phyloP scores from a whole-genome alignment of 2,113 vertebrate genomes.

The Zingel zingel region DNA sequence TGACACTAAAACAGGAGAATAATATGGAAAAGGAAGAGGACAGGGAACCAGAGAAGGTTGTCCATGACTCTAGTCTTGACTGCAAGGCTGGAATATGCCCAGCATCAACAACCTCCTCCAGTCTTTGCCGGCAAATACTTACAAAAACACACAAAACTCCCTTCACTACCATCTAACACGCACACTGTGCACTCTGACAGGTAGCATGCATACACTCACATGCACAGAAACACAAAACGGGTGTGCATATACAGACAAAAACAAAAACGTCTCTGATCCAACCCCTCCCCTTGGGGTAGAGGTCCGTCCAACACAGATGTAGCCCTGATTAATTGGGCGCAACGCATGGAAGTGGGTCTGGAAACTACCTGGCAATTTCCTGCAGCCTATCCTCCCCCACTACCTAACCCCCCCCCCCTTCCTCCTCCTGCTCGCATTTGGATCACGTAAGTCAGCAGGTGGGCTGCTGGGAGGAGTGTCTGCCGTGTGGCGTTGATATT shows the following conservation, averaged over 20 bases:
- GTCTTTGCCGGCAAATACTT: slow-evolving; percentile 46
- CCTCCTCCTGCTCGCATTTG: slow-evolving; percentile 76
- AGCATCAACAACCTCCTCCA: slow-evolving; percentile 43
- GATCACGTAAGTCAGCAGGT: slow-evolving; percentile 85
- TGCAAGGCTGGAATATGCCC: slow-evolving; percentile 52
- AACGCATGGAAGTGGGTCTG: slow-evolving; percentile 87
- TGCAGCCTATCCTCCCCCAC: slow-evolving; percentile 70
- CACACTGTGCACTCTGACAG: slow-evolving; percentile 54
- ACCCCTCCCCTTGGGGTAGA: slow-evolving; percentile 69
- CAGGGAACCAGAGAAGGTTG: slow-evolving; percentile 36
- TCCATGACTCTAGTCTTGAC: slow-evolving; percentile 40
- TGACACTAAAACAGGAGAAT: slow-evolving; percentile 43
- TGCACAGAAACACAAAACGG: slow-evolving; percentile 34
- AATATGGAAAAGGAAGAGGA: slow-evolving; percentile 37
- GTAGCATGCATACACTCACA: slow-evolving; percentile 34
- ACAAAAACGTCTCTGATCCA: slow-evolving; percentile 52
- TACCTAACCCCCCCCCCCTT: slow-evolving; percentile 35
- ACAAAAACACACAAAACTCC: slow-evolving; percentile 57
- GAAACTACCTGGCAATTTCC: slow-evolving; percentile 88
- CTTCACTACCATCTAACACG: slow-evolving; percentile 10
- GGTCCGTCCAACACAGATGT: slow-evolving; percentile 86
- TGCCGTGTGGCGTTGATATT: slow-evolving; percentile 86
- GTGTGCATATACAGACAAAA: slow-evolving; percentile 60
- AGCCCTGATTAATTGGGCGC: slow-evolving; percentile 88
- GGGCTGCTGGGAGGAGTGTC: slow-evolving; percentile 84